These are phyloP conservation scores for Gymnorhina tibicen DNA, from an alignment of 2,113 vertebrate species.

Conservation along the genomic window DNA sequence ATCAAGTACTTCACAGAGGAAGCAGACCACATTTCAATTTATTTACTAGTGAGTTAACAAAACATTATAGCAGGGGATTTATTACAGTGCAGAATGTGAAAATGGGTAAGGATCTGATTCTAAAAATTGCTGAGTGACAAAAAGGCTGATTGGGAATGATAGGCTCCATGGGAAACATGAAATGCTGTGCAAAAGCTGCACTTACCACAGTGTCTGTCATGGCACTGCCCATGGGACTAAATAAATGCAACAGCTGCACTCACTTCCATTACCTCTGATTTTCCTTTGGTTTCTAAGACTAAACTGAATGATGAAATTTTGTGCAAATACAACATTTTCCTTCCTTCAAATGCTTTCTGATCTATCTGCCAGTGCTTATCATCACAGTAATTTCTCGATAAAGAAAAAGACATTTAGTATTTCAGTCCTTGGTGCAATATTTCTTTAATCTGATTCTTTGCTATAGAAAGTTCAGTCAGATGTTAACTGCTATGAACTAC, in stretches of 20 bases:
- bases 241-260: not conserved
- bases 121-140: not conserved
- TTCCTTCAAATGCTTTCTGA: not conserved
- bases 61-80: not conserved
- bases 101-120: not conserved
- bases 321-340: not conserved
- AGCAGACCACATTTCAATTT: not conserved
- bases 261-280: not conserved
- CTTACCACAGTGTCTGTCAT: not conserved
- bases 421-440: not conserved
- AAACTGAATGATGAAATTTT: not conserved
- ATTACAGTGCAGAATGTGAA: not conserved
- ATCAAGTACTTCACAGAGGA: not conserved
- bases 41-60: not conserved
- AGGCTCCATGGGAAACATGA: not conserved
- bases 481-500: constrained; percentile 34
- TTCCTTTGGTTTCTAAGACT: not conserved
- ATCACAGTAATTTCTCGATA: not conserved
- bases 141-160: not conserved
- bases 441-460: constrained; percentile 48
- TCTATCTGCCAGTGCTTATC: not conserved
- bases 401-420: not conserved
- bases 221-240: not conserved
- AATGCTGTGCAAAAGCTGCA: not conserved
- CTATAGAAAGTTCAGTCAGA: constrained; percentile 35